Evolutionary conservation across 2,113 vertebrate species (phyloP), one percentile per base, ranked within the genome.

Genomic region (Trichomycterus rosablanca): DNA sequence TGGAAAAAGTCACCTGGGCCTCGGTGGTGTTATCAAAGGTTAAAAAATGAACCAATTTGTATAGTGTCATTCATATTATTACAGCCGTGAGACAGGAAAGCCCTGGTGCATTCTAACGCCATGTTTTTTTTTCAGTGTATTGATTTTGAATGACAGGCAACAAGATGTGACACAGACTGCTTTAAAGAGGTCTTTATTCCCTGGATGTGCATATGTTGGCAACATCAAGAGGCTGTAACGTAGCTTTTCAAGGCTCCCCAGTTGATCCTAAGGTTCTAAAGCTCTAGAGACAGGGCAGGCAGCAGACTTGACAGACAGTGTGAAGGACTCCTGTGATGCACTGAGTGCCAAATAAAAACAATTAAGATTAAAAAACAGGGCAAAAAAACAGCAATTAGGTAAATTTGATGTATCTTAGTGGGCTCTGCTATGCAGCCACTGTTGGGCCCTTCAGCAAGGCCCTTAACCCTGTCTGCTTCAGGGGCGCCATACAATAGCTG

Each of bases 81-180:
- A 62, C 59, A 48, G 74, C 72, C 74, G 60, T 57, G 67, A 71
- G 76, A 79, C 72, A 75, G 72, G 16, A 49, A 48, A 46, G 24
- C 50, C 70, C 76, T 61, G 55, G 44, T 53, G 75, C 78, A 66
- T 71, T 67, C 53, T 19, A 35, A 71, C 64, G 75, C 76, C 67
- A 76, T 83, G 51, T 76, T 63, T 83, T 70, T 76, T 73, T 80
- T 67, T 68, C 67, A 54, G 71, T 37, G 9, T 71, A 72, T 66
- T 69, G 66, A 67, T 64, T 60, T 63, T 79, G 68, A 83, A 72
- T 78, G 78, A 81, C 71, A 71, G 69, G 52, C 51, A 62, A 63
- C 53, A 72, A 59, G 34, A 19, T 57, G 44, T 32, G 44, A 63
- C 54, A 53, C 10, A 32, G 50, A 34, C 20, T 40, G 40, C 30